Evolutionary conservation across 2,797 vertebrate genomes (phyloP).

Genomic region (Rhinella marina): DNA sequence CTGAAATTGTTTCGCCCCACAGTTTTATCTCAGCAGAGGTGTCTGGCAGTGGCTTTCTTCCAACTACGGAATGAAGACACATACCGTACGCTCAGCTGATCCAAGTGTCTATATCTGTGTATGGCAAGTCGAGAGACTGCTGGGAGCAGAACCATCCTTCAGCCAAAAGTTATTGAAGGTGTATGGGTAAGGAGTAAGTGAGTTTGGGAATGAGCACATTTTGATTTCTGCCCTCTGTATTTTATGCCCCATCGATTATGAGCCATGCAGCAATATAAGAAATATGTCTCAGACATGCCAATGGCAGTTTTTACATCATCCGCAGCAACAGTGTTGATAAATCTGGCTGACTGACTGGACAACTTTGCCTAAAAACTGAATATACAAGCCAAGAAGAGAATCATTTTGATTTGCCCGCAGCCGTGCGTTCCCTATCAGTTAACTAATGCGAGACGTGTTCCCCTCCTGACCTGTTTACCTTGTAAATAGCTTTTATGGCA

Average conservation of each 20-base stretch:
- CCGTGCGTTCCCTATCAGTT: slow-evolving; percentile 10
- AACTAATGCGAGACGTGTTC: slow-evolving; percentile 37
- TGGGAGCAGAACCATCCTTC: no score
- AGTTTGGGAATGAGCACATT: no score
- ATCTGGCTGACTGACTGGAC: not conserved
- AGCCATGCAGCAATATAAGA: not conserved
- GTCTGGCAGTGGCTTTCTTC: no score
- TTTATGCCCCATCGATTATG: no score
- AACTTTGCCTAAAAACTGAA: not conserved
- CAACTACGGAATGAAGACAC: no score
- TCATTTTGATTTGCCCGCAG: slow-evolving; percentile 1
- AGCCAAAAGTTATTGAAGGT: no score
- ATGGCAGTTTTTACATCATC: not conserved
- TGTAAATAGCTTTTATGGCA: slow-evolving; percentile 52
- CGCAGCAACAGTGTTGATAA: not conserved
- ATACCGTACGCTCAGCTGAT: no score
- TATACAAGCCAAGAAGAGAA: slow-evolving; percentile 13
- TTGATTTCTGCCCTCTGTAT: not conserved
- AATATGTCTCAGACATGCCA: not conserved
- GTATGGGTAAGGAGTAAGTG: no score
- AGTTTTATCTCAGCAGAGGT: no score
- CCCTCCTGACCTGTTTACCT: slow-evolving; percentile 48
- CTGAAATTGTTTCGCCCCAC: no score
- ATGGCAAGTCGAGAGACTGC: no score
- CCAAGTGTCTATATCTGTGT: no score